A percentile compares a stretch with the other conserved stretches of the same genome.
These are phyloP conservation scores for Epicampocera succincta DNA, from an alignment of 2,888 invertebrate species.

Conservation along the genomic window DNA sequence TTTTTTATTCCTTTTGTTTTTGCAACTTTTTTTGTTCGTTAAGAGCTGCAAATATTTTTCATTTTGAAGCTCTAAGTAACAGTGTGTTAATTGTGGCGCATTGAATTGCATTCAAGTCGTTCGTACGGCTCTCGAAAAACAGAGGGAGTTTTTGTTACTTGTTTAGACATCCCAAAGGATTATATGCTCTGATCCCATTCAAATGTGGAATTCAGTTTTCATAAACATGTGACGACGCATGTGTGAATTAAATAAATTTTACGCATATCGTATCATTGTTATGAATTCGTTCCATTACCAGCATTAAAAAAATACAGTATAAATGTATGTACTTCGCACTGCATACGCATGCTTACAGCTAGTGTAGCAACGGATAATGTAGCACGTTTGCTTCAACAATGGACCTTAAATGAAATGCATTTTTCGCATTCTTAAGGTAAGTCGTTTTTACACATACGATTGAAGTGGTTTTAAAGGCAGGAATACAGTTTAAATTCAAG, in stretches of 20 bases:
- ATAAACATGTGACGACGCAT: conserved; percentile 74
- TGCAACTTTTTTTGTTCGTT: conserved; percentile 7
- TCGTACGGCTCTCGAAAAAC: conserved; percentile 14
- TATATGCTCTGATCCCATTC: conserved; percentile 54
- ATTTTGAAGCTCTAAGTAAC: conserved; percentile 26
- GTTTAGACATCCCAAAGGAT: conserved; percentile 56
- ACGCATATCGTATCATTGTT: conserved; percentile 80
- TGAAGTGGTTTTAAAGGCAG: background rate
- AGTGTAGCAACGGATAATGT: conserved; percentile 44
- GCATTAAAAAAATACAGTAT: background rate
- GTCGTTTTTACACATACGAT: background rate
- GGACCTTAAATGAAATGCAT: conserved; percentile 67
- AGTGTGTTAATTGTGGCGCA: conserved; percentile 51
- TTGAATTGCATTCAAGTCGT: conserved; percentile 23
- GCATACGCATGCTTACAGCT: conserved; percentile 22
- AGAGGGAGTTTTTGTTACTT: conserved; percentile 49
- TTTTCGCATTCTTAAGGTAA: background rate
- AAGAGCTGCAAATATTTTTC: conserved; percentile 1
- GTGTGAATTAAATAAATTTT: conserved; percentile 79
- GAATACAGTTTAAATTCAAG: conserved; percentile 44
- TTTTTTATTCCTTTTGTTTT: conserved; percentile 72
- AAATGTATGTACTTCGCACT: background rate
- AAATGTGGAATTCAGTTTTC: conserved; percentile 20
- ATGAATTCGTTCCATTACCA: conserved; percentile 73
- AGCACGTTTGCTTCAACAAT: conserved; percentile 50